Base-by-base conservation (phyloP, 2,113 vertebrate genomes). In the Sapajus apella region DNA sequence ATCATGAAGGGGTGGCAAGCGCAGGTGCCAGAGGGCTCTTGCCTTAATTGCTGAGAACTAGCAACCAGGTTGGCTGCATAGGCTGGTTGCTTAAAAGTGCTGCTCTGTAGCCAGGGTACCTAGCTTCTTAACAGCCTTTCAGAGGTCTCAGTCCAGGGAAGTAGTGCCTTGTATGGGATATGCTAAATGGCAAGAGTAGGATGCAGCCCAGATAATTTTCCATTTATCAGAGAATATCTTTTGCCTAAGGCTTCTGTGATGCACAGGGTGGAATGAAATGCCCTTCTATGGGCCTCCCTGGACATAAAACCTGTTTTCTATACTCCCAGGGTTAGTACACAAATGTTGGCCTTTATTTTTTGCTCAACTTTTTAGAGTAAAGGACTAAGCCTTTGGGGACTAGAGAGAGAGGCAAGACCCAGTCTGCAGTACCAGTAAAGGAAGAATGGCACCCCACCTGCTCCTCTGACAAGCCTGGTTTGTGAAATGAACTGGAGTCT, bases 151-250 rank as follows among this genome's bases (percentile, higher is more conserved):
- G 17, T 37, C 76, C 55, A 84, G 83, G 72, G 27, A 92, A 80
- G 23, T 73, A 94, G 47, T 20, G 50, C 6, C 37, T 50, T 84
- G 27, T 27, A 50, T 84, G 64, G 45, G 25, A 85, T 95, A 8
- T 90, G 55, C 61, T 96, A 75, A 95, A 47, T 66, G 52, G 47
- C 40, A 84, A 75, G 23, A 92, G 56, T 88, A 40, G 80, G 40
- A 56, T 56, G 37, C 14, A 90, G 52, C 88, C 45, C 18, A n/a
- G 32, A 23, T 84, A 32, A 55, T 21, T 87, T 93, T 87, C 68
- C 68, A 77, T 70, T 77, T 72, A 32, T 73, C 76, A 77, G 68
- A 82, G 81, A 87, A 72, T 18, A 30, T 45, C 14, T 55, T 66
- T 47, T 88, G 56, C n/a, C 30, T 79, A 89, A 84, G 52, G 3